Evolutionary conservation across 2,113 vertebrate genomes (phyloP).

Genomic region (Gasterosteus aculeatus): DNA sequence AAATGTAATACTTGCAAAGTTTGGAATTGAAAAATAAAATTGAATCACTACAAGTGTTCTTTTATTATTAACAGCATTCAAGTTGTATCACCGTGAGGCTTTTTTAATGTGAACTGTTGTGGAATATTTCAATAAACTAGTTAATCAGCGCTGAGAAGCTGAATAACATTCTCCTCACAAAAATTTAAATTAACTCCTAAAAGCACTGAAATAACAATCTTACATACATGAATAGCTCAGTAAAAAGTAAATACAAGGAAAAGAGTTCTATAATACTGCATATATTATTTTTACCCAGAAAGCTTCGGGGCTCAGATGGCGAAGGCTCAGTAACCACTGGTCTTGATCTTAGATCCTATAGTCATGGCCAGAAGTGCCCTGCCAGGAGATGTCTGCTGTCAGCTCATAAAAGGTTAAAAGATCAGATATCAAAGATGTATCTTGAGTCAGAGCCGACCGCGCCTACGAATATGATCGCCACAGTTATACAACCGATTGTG

Average conservation of each 20-base stretch:
- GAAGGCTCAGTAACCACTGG: constrained; percentile 15
- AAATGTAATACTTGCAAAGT: neutral
- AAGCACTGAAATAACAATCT: neutral
- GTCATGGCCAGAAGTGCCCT: neutral
- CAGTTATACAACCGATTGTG: neutral
- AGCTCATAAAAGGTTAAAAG: constrained; percentile 24
- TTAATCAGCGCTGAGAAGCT: too few species aligned
- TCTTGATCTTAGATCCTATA: constrained; percentile 10
- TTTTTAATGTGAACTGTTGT: neutral
- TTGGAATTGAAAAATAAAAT: constrained; percentile 6
- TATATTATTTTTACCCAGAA: neutral
- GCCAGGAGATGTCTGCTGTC: neutral
- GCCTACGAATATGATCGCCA: constrained; percentile 17
- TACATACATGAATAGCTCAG: neutral
- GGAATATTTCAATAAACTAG: too few species aligned
- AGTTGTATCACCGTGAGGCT: neutral
- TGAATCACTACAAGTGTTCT: neutral
- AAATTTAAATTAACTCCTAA: neutral
- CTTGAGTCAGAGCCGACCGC: constrained; percentile 24
- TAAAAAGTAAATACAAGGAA: neutral
- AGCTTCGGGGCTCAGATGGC: constrained; percentile 31
- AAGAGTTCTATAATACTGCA: neutral
- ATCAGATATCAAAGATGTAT: constrained; percentile 21
- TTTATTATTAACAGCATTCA: neutral
- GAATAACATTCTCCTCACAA: neutral